Evolutionary conservation across 2,797 vertebrate genomes (phyloP).

Genomic region (Clarias pachynema): DNA sequence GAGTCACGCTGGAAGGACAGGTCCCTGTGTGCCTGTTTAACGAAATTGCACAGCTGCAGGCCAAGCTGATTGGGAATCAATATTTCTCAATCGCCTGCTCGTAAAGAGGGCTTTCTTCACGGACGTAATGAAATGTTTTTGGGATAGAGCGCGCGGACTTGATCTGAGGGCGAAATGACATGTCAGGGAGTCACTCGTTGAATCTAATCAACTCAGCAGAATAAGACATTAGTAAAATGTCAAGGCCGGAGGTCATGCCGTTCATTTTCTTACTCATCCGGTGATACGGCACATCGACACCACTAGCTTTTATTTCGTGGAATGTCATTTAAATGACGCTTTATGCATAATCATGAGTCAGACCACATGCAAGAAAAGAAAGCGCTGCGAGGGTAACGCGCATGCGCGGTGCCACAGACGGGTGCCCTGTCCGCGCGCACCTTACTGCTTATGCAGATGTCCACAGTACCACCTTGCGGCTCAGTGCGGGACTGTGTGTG

Average conservation of each 20-base stretch:
- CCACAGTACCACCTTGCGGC: conserved; percentile 88
- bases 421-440: conserved; percentile 9
- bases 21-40: conserved; percentile 1
- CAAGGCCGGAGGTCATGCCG: neutral
- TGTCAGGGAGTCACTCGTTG: neutral
- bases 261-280: neutral
- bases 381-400: neutral
- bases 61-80: conserved; percentile 36
- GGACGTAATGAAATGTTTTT: neutral
- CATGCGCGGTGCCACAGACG: neutral
- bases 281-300: neutral
- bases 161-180: neutral
- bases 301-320: neutral
- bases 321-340: conserved; percentile 1
- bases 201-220: conserved; percentile 4
- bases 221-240: conserved; percentile 20
- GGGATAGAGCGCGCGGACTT: neutral
- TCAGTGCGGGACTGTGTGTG: conserved; percentile 54
- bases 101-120: conserved; percentile 16
- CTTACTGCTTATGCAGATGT: conserved; percentile 63
- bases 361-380: neutral
- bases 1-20: neutral
- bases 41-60: neutral
- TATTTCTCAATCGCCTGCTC: conserved; percentile 21
- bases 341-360: conserved; percentile 24